Evolutionary conservation across 2,797 vertebrate genomes (phyloP), one percentile per base, ranked within the genome.

Genomic region (Urosaurus nigricauda): DNA sequence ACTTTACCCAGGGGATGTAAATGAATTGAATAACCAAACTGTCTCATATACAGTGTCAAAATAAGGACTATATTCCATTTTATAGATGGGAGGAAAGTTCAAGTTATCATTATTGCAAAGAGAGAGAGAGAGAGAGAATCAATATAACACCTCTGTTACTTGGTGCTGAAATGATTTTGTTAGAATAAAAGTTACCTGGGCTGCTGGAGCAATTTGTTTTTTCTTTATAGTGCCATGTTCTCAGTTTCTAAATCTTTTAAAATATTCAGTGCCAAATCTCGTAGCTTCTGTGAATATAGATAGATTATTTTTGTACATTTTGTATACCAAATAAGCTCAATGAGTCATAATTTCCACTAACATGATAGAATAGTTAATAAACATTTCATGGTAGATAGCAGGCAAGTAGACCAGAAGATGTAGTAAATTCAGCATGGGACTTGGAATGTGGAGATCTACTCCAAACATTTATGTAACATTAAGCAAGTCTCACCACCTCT

Each of bases 251-350:
- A 89, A 86, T 77, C 58, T 91, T 86, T 89, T 90, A 92, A 91
- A 93, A 83, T 85, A 1, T 84, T 71, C 82, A 84, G 51, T 81
- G 47, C 91, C 53, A 93, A 93, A 91, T 0, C 0, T 91, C 73
- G 81, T 93, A 0, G 0, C 24, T 0, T 82, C 65, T 74, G 83
- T 92, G 90, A 90, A 86, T 92, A 92, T 90, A 70, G 86, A 92
- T 75, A 94, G 91, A 93, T 94, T 95, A 95, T 95, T 96, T 96
- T 96, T 95, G 83, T 95, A 94, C 91, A 88, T 94, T 93, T 94
- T 94, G 77, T 95, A 93, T 94, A 91, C 91, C 91, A 93, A 94
- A 94, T 93, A 86, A 87, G 87, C 83, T 93, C 87, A 85, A 43
- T 53, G 68, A 91, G 83, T 90, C 87, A 84, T 85, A 83, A 65